These are phyloP conservation scores for Lycia hirtaria DNA, from an alignment of 2,888 invertebrate genomes.

Conservation along the genomic window DNA sequence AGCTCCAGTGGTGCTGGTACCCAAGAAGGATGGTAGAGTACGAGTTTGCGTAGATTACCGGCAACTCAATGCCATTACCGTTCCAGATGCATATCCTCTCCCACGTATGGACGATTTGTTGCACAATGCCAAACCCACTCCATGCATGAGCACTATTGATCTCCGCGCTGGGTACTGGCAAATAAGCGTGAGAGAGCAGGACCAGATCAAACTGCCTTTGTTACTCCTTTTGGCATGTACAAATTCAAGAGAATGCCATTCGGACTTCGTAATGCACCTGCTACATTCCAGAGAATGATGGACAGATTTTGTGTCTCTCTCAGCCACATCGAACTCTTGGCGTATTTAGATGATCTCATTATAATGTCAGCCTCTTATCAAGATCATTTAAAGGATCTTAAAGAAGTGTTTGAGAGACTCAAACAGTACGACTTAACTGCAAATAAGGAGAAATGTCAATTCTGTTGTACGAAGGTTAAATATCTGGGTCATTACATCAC, in stretches of 20 bases:
- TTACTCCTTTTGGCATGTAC: conserved; percentile 51
- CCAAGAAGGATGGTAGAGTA: conserved; percentile 49
- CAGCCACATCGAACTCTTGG: conserved; percentile 30
- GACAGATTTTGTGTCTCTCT: conserved; percentile 30
- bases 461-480: conserved; percentile 20
- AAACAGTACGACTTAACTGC: conserved; percentile 39
- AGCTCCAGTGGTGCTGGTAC: conserved; percentile 40
- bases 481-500: background rate
- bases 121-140: conserved; percentile 43
- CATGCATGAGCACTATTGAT: conserved; percentile 46
- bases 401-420: conserved; percentile 37
- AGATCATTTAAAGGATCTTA: conserved; percentile 44
- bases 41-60: conserved; percentile 58
- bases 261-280: conserved; percentile 44
- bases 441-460: conserved; percentile 44
- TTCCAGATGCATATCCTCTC: conserved; percentile 54
- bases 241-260: conserved; percentile 46
- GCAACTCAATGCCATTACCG: conserved; percentile 40
- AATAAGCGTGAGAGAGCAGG: conserved; percentile 43
- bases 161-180: conserved; percentile 50
- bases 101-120: conserved; percentile 58
- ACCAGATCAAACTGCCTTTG: conserved; percentile 53
- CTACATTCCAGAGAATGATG: conserved; percentile 42
- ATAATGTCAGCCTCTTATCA: conserved; percentile 44
- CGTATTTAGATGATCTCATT: conserved; percentile 53